Percentiles rank a stretch among this genome's conserved stretches.
phyloP scores from a whole-genome alignment of 2,888 invertebrate genomes.

The Ectemnius cavifrons region DNA sequence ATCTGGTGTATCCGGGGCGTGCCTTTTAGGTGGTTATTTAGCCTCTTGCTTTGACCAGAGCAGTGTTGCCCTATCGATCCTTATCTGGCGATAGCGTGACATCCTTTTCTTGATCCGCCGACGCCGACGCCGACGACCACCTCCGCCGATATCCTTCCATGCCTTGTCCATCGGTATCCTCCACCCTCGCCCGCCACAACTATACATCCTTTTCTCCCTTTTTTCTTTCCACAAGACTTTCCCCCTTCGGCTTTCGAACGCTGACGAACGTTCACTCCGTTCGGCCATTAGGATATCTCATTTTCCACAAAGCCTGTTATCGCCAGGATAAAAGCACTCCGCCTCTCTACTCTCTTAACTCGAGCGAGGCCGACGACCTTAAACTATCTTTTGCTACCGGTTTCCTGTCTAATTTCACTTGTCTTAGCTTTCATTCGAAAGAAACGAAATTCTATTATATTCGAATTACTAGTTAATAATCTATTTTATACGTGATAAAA shows the following conservation, averaged over 20 bases:
- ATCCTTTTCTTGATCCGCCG: constrained; percentile 75
- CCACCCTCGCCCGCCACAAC: constrained; percentile 1
- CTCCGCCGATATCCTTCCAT: constrained; percentile 38
- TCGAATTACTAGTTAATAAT: too few relatives aligned
- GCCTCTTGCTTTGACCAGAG: constrained; percentile 16
- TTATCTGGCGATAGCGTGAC: constrained; percentile 73
- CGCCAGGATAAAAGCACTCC: not conserved
- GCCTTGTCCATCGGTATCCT: constrained; percentile 14
- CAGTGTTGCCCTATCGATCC: constrained; percentile 58
- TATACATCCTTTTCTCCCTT: constrained; percentile 16
- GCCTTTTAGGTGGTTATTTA: constrained; percentile 31
- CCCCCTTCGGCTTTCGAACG: not conserved
- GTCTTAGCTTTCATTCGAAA: too few relatives aligned
- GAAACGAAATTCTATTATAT: too few relatives aligned
- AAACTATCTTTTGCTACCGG: too few relatives aligned
- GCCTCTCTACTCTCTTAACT: not conserved
- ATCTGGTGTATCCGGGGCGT: constrained; percentile 39
- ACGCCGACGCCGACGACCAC: constrained; percentile 57
- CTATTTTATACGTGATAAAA: too few relatives aligned
- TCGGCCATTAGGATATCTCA: constrained; percentile 62
- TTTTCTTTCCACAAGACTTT: not conserved
- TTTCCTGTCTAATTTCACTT: too few relatives aligned
- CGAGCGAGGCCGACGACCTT: too few relatives aligned
- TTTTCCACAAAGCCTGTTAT: constrained; percentile 52
- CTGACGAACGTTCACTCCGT: constrained; percentile 7